Conservation (phyloP, 2,888 invertebrate species). For the Charanyca ferruginea region DNA sequence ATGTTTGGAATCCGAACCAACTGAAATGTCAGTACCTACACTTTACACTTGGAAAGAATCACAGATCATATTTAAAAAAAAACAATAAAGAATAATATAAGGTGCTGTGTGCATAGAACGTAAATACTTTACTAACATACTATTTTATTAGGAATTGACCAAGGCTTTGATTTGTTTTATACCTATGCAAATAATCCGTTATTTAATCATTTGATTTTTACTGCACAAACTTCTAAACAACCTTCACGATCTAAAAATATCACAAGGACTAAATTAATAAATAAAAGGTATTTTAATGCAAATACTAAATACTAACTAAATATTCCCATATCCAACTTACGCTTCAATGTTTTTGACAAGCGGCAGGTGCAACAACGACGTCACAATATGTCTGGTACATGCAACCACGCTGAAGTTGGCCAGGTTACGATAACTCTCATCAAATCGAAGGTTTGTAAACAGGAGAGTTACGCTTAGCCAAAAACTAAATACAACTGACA, state of each 20-base stretch:
- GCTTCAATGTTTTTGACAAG: slow-evolving; percentile 64
- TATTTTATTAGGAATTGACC: slow-evolving; percentile 9
- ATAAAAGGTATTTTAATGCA: slow-evolving; percentile 26
- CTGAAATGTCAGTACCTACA: slow-evolving; percentile 65
- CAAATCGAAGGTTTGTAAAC: slow-evolving; percentile 69
- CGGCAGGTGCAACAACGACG: slow-evolving; percentile 62
- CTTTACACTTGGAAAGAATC: slow-evolving; percentile 17
- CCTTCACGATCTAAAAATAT: slow-evolving; percentile 23
- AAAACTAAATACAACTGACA: slow-evolving; percentile 70
- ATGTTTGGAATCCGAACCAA: slow-evolving; percentile 73
- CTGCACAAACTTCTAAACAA: slow-evolving; percentile 16
- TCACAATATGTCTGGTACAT: slow-evolving; percentile 71
- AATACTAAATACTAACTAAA: too few relatives aligned
- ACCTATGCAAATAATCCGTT: slow-evolving; percentile 4
- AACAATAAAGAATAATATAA: not conserved
- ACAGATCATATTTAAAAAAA: slow-evolving; percentile 7
- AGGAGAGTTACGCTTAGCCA: slow-evolving; percentile 74
- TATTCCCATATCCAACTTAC: slow-evolving; percentile 60
- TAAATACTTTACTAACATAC: slow-evolving; percentile 1
- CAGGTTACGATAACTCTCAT: slow-evolving; percentile 83
- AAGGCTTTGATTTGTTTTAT: not conserved
- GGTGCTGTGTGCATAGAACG: not conserved
- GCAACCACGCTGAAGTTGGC: slow-evolving; percentile 79
- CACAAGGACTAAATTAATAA: slow-evolving; percentile 33
- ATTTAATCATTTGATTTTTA: slow-evolving; percentile 20